Evolutionary conservation across 2,888 invertebrate genomes (phyloP), one percentile per base, ranked within the genome.

Genomic region (Acrobasis suavella): DNA sequence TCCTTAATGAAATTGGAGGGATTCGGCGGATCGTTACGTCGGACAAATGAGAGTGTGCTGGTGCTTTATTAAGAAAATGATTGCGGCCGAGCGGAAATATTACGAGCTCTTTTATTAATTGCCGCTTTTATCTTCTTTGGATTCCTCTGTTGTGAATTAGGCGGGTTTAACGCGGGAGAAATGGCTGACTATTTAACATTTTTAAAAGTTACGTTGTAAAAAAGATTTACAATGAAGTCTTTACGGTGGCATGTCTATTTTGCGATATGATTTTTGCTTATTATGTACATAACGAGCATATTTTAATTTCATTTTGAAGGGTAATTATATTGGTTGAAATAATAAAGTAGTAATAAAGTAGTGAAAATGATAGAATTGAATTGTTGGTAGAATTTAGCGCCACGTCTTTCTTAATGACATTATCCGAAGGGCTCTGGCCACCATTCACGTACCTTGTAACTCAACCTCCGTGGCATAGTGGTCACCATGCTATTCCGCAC

Each of bases 1-100:
- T 50, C 65, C 65, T 65, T 72, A 76, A 76, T 74, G 70, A 76
- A 74, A 76, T 73, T 74, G 70, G 69, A 69, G 70, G 70, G 71
- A 67, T 74, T 74, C 66, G 58, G 58, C 54, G 64, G 63, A 64
- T 69, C 67, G 64, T 72, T 69, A 66, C 68, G 69, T 68, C 54
- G 66, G 66, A 72, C 68, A 71, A 75, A 76, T 72, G 71, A 68
- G 69, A 67, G 55, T 67, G 61, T 64, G 61, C 54, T 59, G 49
- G 62, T 63, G 58, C 58, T 71, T 63, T 68, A 65, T 66, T 66
- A 66, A 65, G 60, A 60, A 66, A 65, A 64, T 63, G 32, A 59
- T 42, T 62, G 52, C 46, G 60, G 50, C 50, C 52, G 49, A 64
- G 65, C 56, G 62, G 55, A 65, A 64, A 62, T 60, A 62, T 62